Base-by-base conservation (phyloP, 2,113 vertebrate species). In the Corythornis cristatus region DNA sequence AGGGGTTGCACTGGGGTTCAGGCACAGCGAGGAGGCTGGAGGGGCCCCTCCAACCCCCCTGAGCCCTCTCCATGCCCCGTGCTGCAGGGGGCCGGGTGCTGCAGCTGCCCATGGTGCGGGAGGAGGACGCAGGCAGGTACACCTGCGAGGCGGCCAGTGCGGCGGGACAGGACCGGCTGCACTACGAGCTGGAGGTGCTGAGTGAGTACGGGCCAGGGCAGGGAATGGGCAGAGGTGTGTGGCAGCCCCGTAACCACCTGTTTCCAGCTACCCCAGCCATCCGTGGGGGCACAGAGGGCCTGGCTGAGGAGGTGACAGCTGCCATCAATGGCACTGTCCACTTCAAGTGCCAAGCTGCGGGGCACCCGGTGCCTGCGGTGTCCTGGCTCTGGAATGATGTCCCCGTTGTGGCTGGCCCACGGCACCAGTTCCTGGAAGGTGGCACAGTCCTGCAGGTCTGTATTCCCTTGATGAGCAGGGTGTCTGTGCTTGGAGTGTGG, bases 171-270 rank as follows among this genome's bases (percentile, higher is more conserved):
- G 99, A 98, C 87, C 98, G 95, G 83, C 97, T 99, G 96, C 98
- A 99, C 93, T 99, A 99, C 26, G 91, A 98, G 66, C 97, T 99
- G 93, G 97, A 98, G 68, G 98, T 99, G 82, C 95, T 99, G 54
- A 96, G 99, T 99, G 96, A 98, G 98, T 95, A 67, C 4, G 5
- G 53, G 17, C 10, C 2, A 16, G 53, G 53, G 21, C 2, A 0
- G 84, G 37, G n/a, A 11, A 68, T 2, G 19, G 13, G 0, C 0
- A 14, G 62, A 2, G 86, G 5, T 6, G 0, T 0, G 0, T 0
- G 9, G 56, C 93, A 94, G 68, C 57, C 33, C 76, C 11, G 0
- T 86, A 17, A 74, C 68, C 3, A 0, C 29, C 19, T 8, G 6
- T 50, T 66, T 54, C 28, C 96, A 99, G 99, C 98, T 22, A 97